Conservation (phyloP, 92 coral and sea anemone genomes). For the Paramuricea clavata region DNA sequence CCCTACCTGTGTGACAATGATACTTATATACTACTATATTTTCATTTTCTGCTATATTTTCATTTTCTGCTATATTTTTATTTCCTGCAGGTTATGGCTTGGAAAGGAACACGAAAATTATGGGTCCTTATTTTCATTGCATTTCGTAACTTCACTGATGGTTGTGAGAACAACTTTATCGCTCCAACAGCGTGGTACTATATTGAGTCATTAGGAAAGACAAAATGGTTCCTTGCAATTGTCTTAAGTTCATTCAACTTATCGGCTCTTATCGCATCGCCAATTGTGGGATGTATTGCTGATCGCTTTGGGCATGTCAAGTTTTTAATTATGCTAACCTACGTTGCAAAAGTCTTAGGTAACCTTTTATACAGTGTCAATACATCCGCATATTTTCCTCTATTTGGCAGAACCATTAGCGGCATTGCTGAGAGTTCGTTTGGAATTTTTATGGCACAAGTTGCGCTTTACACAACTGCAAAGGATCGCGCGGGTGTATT, state of each 20-base stretch:
- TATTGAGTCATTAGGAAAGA: slow-evolving; percentile 24
- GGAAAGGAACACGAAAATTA: too few relatives aligned
- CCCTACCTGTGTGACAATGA: too few relatives aligned
- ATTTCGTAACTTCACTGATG: not conserved
- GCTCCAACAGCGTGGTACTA: slow-evolving; percentile 36
- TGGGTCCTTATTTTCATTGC: too few relatives aligned
- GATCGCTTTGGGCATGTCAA: slow-evolving; percentile 16
- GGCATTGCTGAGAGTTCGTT: not conserved
- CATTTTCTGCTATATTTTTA: too few relatives aligned
- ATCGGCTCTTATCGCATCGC: not conserved
- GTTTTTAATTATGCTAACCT: not conserved
- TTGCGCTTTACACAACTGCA: not conserved
- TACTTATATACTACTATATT: too few relatives aligned
- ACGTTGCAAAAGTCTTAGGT: not conserved
- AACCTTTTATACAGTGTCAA: not conserved
- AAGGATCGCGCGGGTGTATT: not conserved
- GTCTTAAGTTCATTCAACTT: slow-evolving; percentile 10
- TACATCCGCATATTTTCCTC: not conserved
- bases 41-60: too few relatives aligned
- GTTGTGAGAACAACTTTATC: not conserved
- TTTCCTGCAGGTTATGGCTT: too few relatives aligned
- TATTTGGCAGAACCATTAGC: not conserved
- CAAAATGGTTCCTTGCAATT: not conserved
- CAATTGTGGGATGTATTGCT: not conserved
- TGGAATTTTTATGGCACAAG: not conserved